Percentiles rank a stretch among this genome's conserved stretches.
Conservation (phyloP, 2,888 invertebrate species). For the Clitarchus hookeri region DNA sequence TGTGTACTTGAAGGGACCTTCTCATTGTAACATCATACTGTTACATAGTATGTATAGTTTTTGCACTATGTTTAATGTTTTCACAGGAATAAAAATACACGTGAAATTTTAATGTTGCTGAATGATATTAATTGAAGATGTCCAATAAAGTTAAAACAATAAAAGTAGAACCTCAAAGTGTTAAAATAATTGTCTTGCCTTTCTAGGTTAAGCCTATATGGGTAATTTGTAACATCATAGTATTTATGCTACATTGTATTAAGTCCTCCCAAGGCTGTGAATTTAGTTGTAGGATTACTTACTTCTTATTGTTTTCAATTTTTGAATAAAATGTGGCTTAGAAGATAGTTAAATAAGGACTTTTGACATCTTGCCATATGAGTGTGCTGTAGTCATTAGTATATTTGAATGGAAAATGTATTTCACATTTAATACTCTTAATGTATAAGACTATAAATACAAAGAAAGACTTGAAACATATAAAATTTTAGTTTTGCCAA, state of each 20-base stretch:
- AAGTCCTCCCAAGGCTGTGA: constrained; percentile 27
- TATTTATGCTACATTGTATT: constrained; percentile 14
- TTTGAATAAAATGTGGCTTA: not conserved
- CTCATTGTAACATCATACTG: not conserved
- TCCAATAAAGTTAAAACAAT: not conserved
- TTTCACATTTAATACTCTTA: not conserved
- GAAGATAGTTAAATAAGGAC: not conserved
- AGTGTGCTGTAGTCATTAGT: constrained; percentile 36
- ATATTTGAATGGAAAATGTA: constrained; percentile 21
- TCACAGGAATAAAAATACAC: not conserved
- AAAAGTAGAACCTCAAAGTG: not conserved
- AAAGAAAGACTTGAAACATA: not conserved
- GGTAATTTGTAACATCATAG: not conserved
- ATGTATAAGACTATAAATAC: constrained; percentile 11
- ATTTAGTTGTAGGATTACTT: constrained; percentile 3
- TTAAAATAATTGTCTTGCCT: not conserved
- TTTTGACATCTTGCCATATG: constrained; percentile 34
- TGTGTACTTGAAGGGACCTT: too few relatives aligned
- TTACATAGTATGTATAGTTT: not conserved
- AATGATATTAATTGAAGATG: not conserved
- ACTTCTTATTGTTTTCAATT: not conserved
- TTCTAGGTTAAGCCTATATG: not conserved
- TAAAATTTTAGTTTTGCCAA: not conserved
- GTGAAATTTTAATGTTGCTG: not conserved
- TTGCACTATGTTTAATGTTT: not conserved